These are phyloP conservation scores for Vipera latastei DNA, from an alignment of 2,797 vertebrate genomes.

Conservation along the genomic window DNA sequence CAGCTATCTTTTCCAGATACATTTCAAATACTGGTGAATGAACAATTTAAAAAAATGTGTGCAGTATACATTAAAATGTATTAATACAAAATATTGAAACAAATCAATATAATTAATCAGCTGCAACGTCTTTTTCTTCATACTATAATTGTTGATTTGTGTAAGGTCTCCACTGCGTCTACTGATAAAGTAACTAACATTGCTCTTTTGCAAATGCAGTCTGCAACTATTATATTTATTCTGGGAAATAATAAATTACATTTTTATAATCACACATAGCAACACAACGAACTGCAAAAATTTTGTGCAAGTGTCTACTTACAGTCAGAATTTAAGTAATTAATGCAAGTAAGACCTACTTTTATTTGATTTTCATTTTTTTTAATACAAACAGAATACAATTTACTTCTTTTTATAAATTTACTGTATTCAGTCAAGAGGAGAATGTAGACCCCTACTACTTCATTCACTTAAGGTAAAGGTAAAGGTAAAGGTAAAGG, in stretches of 20 bases:
- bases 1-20: constrained; percentile 56
- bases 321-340: not conserved
- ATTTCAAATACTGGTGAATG: constrained; percentile 67
- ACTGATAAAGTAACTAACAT: constrained; percentile 26
- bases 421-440: not conserved
- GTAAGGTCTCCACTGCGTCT: constrained; percentile 37
- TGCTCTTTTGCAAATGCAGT: constrained; percentile 2
- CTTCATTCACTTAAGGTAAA: not conserved
- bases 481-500: too few relatives aligned
- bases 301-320: not conserved
- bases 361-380: not conserved
- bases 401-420: not conserved
- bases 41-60: constrained; percentile 68
- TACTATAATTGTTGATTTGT: constrained; percentile 41
- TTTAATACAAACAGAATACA: not conserved
- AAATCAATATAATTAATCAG: constrained; percentile 60
- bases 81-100: constrained; percentile 57
- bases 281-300: not conserved
- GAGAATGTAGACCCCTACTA: not conserved
- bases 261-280: constrained; percentile 35
- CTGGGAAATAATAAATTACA: not conserved
- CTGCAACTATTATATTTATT: not conserved
- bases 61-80: constrained; percentile 60
- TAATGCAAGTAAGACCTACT: not conserved
- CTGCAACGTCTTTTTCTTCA: constrained; percentile 40